A percentile compares a stretch with the other conserved stretches of the same genome.
These are phyloP conservation scores for Hemibagrus wyckioides DNA, from an alignment of 2,113 vertebrate species.

Conservation along the genomic window DNA sequence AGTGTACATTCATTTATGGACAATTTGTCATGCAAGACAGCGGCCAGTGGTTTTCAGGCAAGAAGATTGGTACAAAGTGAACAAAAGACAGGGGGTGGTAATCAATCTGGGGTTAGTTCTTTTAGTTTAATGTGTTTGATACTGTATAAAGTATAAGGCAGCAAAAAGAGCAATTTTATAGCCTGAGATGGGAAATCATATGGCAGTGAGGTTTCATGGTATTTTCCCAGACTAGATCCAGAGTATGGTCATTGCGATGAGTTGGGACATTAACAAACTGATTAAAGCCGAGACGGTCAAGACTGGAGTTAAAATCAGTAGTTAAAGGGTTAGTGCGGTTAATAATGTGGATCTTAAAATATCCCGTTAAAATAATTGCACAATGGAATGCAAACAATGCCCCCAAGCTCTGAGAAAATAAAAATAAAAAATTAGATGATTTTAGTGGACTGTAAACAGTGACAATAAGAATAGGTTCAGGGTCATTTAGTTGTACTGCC, in stretches of 20 bases:
- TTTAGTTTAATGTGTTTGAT: neutral
- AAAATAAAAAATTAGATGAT: neutral
- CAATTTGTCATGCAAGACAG: neutral
- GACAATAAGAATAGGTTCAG: neutral
- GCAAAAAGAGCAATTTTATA: too few relatives aligned
- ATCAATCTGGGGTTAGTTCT: neutral
- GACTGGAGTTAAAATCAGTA: neutral
- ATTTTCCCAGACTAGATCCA: neutral
- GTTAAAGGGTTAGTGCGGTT: neutral
- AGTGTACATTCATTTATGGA: neutral
- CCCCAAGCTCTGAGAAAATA: neutral
- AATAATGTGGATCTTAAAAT: neutral
- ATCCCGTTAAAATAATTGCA: neutral
- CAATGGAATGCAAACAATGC: neutral
- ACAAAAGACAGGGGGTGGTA: neutral
- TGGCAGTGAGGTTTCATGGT: neutral
- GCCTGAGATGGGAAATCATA: too few relatives aligned
- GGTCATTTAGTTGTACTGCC: neutral
- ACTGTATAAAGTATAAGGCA: neutral
- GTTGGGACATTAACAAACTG: neutral
- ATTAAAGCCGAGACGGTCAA: neutral
- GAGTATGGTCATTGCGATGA: neutral
- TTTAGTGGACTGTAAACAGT: neutral
- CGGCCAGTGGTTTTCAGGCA: neutral
- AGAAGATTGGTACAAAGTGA: neutral